These are phyloP conservation scores for Hyaena hyaena DNA, from an alignment of 2,113 vertebrate species.

Conservation along the genomic window DNA sequence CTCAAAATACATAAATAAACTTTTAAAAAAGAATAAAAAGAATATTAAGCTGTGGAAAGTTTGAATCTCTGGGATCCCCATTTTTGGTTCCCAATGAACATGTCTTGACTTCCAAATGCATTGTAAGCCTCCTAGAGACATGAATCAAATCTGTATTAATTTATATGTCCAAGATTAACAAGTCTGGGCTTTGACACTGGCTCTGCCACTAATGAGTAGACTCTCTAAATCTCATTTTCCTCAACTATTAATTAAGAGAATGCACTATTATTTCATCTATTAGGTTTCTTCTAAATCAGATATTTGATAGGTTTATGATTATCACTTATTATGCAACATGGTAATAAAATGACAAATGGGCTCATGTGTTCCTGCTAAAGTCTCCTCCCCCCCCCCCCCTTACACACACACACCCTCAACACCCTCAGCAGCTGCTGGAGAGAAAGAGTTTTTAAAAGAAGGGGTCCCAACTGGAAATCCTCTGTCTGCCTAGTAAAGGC, in stretches of 20 bases:
- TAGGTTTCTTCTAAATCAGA: constrained; percentile 39
- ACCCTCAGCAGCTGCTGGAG: not conserved
- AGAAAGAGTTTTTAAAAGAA: constrained; percentile 49
- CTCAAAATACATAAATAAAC: no score
- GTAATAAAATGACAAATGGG: constrained; percentile 29
- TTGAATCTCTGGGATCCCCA: not conserved
- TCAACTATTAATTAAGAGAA: constrained; percentile 36
- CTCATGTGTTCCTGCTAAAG: not conserved
- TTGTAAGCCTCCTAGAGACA: not conserved
- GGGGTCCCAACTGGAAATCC: not conserved
- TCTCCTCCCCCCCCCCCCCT: not conserved
- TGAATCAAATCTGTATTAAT: not conserved
- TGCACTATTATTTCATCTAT: constrained; percentile 35
- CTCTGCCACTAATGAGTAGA: constrained; percentile 27
- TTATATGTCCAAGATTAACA: not conserved
- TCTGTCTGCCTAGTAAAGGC: not conserved
- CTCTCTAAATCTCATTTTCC: constrained; percentile 19
- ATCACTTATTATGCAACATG: not conserved
- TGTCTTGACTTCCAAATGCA: not conserved
- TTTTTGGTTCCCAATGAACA: not conserved
- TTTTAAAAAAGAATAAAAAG: not conserved
- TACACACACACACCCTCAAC: not conserved
- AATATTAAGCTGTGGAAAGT: not conserved
- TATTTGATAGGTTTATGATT: constrained; percentile 45
- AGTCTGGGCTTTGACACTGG: not conserved